phyloP scores from a whole-genome alignment of 2,888 invertebrate genomes.

The Lymantria dispar region DNA sequence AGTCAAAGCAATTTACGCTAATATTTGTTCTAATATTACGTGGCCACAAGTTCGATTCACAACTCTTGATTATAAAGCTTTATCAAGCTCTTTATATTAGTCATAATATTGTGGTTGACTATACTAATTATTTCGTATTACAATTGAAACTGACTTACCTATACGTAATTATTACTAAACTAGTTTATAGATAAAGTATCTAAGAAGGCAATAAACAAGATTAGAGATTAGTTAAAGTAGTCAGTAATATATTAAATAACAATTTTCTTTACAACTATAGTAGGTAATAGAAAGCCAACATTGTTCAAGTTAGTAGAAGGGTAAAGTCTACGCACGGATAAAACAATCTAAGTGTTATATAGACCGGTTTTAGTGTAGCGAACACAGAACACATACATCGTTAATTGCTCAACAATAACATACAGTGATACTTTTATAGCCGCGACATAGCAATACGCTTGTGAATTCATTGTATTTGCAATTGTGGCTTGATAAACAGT shows the following conservation, averaged over 20 bases:
- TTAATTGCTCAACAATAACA: slow-evolving; percentile 21
- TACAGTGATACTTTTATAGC: slow-evolving; percentile 17
- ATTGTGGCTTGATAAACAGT: background rate
- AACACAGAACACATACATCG: slow-evolving; percentile 44
- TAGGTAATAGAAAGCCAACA: slow-evolving; percentile 42
- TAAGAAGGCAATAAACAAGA: slow-evolving; percentile 61
- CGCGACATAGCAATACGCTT: slow-evolving; percentile 17
- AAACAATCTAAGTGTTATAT: slow-evolving; percentile 73
- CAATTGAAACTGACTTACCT: slow-evolving; percentile 54
- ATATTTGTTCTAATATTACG: slow-evolving; percentile 67
- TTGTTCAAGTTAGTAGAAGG: slow-evolving; percentile 46
- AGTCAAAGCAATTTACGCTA: slow-evolving; percentile 65
- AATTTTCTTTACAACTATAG: slow-evolving; percentile 38
- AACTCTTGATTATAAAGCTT: slow-evolving; percentile 81
- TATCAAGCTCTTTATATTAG: slow-evolving; percentile 79
- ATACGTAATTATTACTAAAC: slow-evolving; percentile 39
- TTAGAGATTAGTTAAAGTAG: slow-evolving; percentile 48
- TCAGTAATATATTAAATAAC: slow-evolving; percentile 44
- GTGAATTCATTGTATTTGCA: slow-evolving; percentile 6
- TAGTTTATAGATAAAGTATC: slow-evolving; percentile 49
- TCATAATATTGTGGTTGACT: slow-evolving; percentile 57
- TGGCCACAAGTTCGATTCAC: slow-evolving; percentile 82
- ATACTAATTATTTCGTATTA: slow-evolving; percentile 51
- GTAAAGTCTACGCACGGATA: slow-evolving; percentile 46
- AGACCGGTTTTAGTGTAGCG: slow-evolving; percentile 50